These are phyloP conservation scores for Megaceryle maxima DNA, from an alignment of 2,113 vertebrate genomes.

Conservation along the genomic window DNA sequence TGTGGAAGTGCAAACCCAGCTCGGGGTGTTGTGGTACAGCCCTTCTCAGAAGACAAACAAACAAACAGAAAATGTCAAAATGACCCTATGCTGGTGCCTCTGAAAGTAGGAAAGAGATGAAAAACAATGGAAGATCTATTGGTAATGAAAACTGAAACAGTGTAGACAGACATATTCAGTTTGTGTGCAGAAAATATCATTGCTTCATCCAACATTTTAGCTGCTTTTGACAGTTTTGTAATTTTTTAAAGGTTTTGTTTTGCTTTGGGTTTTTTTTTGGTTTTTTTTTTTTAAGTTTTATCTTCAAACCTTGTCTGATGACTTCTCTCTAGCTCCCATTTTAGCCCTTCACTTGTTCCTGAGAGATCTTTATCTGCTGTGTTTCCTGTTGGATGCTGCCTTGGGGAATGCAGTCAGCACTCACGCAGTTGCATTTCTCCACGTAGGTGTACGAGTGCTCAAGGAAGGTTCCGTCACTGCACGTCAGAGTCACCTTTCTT, in stretches of 20 bases:
- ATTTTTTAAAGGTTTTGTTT: not conserved
- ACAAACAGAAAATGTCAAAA: not conserved
- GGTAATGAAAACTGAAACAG: not conserved
- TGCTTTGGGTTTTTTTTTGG: not conserved
- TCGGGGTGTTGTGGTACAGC: not conserved
- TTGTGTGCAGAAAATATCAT: not conserved
- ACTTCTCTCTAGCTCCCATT: not conserved
- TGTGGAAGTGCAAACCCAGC: not conserved
- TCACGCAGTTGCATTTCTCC: conserved; percentile 73
- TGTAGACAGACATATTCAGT: not conserved
- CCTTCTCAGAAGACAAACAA: not conserved
- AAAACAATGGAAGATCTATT: not conserved
- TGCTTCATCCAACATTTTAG: not conserved
- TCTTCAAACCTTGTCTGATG: not conserved
- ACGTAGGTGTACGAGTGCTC: conserved; percentile 60
- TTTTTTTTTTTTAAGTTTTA: not conserved
- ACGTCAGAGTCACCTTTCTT: conserved; percentile 52
- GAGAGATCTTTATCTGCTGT: not conserved
- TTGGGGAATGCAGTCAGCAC: not conserved
- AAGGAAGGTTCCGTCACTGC: conserved; percentile 33
- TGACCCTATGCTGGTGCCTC: not conserved
- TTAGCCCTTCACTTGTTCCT: not conserved
- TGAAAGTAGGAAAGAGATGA: not conserved
- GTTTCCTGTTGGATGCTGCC: not conserved
- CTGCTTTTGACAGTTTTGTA: conserved; percentile 26